Conservation (phyloP, 1,140 invertebrate genomes). For the Zeugodacus cucurbitae region DNA sequence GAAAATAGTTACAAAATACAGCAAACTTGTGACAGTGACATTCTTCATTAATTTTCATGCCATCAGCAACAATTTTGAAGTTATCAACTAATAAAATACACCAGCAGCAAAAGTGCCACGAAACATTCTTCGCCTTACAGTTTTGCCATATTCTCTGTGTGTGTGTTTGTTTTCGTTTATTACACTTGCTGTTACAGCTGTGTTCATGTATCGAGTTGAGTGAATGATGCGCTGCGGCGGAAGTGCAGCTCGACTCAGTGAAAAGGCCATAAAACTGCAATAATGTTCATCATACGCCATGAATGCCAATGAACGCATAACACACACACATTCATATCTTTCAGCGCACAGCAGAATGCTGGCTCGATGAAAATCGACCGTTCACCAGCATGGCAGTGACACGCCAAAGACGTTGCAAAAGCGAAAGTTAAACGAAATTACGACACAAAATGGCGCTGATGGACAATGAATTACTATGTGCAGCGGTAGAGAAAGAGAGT, state of each 20-base stretch:
- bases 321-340: not conserved
- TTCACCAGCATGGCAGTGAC: not conserved
- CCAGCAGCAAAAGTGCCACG: constrained; percentile 43
- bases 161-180: not conserved
- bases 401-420: not conserved
- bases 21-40: constrained; percentile 15
- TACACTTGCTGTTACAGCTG: not conserved
- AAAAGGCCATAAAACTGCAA: constrained; percentile 32
- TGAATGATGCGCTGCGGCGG: not conserved
- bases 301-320: not conserved
- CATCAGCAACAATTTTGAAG: not conserved
- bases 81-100: constrained; percentile 17
- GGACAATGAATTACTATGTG: not conserved
- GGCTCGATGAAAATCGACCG: not conserved
- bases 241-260: not conserved
- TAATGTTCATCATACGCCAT: constrained; percentile 29
- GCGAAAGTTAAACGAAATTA: not conserved
- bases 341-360: not conserved
- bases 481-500: not conserved
- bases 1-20: not conserved
- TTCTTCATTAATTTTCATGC: constrained; percentile 33
- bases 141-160: not conserved
- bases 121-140: not conserved
- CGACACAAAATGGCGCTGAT: not conserved
- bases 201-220: constrained; percentile 20